Percentiles rank a stretch among this genome's conserved stretches.
phyloP scores from a whole-genome alignment of 35 echinoderm and acorn worm species.

The Heliocidaris tuberculata region DNA sequence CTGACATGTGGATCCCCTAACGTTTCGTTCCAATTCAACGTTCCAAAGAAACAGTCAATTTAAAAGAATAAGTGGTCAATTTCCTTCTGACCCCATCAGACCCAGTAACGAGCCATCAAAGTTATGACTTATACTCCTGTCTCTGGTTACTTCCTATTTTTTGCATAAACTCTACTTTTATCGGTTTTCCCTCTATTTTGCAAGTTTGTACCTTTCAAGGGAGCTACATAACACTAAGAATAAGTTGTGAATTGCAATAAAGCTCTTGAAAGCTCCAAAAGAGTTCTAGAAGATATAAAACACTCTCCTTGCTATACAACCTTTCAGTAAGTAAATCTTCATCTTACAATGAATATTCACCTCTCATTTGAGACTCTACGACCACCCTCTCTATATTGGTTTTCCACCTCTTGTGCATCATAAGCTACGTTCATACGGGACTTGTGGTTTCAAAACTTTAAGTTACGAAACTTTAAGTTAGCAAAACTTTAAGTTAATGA shows the following conservation, averaged over 20 bases:
- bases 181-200: background rate
- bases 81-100: slow-evolving; percentile 7
- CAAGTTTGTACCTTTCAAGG: background rate
- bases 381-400: background rate
- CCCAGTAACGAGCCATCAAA: background rate
- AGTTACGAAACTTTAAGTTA: too few relatives aligned
- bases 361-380: too few relatives aligned
- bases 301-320: too few relatives aligned
- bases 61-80: slow-evolving; percentile 7
- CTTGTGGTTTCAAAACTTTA: too few relatives aligned
- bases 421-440: too few relatives aligned
- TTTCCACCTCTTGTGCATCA: background rate
- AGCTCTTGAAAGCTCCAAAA: too few relatives aligned
- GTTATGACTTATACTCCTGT: slow-evolving; percentile 9
- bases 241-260: too few relatives aligned
- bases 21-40: background rate
- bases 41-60: background rate
- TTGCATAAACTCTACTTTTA: background rate
- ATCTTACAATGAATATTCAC: too few relatives aligned
- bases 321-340: too few relatives aligned
- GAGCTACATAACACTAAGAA: background rate
- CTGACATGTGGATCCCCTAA: background rate
- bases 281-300: too few relatives aligned
- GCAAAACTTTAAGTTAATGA: too few relatives aligned
- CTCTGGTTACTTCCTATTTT: background rate